Evolutionary conservation across 2,113 vertebrate genomes (phyloP), one percentile per base, ranked within the genome.

Genomic region (Osmerus mordax): DNA sequence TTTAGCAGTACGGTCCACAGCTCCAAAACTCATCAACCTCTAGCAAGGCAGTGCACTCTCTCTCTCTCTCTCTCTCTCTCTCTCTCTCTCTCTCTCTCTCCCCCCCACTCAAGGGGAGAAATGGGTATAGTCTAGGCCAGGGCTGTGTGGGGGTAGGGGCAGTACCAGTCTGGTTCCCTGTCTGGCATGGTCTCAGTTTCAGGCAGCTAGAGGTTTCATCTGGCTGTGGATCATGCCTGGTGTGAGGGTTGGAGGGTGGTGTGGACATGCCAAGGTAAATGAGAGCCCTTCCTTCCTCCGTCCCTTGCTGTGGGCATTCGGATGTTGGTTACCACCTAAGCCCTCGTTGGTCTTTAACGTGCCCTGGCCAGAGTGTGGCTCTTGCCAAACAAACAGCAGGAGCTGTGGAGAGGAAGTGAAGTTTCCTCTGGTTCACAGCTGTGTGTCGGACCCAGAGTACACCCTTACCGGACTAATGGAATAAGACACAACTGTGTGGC

Each of bases 401-500:
- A 81, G 84, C 65, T 67, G 61, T 70, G 70, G 59, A 74, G 76
- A 78, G 85, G 84, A 90, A 89, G 75, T 67, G 65, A 59, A 73
- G 72, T 86, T 88, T 88, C 86, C 81, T 78, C 70, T 77, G 69
- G 71, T 79, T 79, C 74, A 75, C 60, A 67, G 71, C 72, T 71
- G 65, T 66, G 6, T 81, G 74, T 81, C 74, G 64, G n/a, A 65
- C 63, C n/a, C 14, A 60, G 76, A 69, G 79, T 71, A 70, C 81
- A 69, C 65, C 62, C 18, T 15, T 8, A 36, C 66, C 41, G 71
- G 41, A 51, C 68, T 29, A 71, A 60, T 41, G 55, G 62, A 32
- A 36, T 15, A 47, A 11, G 59, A 23, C 9, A 9, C n/a, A 25
- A 28, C 21, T 14, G 23, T 61, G 21, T 61, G 19, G 21, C 28